Percentiles rank a stretch among this genome's conserved stretches.
Conservation (phyloP, 2,113 vertebrate genomes). For the Callopanchax toddi region DNA sequence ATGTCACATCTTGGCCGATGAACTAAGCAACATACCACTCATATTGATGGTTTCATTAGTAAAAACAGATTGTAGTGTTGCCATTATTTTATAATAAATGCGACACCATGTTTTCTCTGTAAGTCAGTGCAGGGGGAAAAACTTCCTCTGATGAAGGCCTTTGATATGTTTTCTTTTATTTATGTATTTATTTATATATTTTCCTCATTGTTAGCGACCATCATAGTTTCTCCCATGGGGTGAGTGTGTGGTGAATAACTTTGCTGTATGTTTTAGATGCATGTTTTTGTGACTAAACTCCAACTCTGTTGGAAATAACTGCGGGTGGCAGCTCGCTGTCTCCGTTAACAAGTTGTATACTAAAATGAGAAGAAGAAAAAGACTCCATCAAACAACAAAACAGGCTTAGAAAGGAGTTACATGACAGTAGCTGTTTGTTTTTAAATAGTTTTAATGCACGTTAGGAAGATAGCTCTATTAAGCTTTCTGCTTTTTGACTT, state of each 20-base stretch:
- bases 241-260: conserved; percentile 1
- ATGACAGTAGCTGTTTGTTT: conserved; percentile 57
- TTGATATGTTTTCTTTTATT: background rate
- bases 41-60: background rate
- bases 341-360: conserved; percentile 7
- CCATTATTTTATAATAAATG: background rate
- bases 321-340: background rate
- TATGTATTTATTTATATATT: background rate
- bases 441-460: conserved; percentile 53
- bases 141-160: background rate
- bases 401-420: conserved; percentile 14
- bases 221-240: background rate
- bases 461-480: conserved; percentile 59
- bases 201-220: background rate
- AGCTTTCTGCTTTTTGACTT: conserved; percentile 55
- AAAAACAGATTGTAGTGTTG: background rate
- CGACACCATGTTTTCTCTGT: background rate
- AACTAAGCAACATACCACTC: background rate
- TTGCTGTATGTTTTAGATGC: conserved; percentile 19
- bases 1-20: background rate
- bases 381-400: conserved; percentile 30
- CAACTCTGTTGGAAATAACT: conserved; percentile 34
- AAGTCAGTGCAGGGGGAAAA: background rate
- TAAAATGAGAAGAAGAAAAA: conserved; percentile 22
- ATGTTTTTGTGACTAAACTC: conserved; percentile 39